These are phyloP conservation scores for Calliopum simillimum DNA, from an alignment of 2,888 invertebrate genomes.

Conservation along the genomic window DNA sequence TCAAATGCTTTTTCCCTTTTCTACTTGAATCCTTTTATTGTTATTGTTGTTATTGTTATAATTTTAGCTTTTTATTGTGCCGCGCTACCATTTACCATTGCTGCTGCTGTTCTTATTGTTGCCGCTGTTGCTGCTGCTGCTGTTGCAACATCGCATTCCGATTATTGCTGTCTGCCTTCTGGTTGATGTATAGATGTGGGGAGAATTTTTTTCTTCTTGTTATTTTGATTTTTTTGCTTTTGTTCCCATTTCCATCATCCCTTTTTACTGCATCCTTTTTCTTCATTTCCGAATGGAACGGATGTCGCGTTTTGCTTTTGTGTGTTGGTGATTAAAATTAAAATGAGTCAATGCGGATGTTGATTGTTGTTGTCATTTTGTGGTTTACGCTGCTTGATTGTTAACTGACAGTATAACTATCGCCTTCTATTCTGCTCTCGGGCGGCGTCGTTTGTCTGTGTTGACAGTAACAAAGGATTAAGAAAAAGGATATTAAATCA, in stretches of 20 bases:
- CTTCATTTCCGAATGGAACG: constrained; percentile 14
- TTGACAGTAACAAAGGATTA: background rate
- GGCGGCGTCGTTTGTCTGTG: background rate
- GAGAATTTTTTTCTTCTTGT: background rate
- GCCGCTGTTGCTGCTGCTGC: background rate
- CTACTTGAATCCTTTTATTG: constrained; percentile 20
- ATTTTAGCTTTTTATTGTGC: constrained; percentile 16
- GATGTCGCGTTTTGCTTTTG: constrained; percentile 17
- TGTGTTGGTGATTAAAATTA: constrained; percentile 27
- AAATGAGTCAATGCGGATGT: constrained; percentile 18
- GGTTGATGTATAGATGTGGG: constrained; percentile 16
- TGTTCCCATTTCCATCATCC: too few relatives aligned
- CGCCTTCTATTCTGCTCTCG: background rate
- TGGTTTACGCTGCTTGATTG: background rate
- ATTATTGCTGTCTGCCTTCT: constrained; percentile 11
- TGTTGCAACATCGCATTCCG: background rate
- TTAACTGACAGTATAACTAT: constrained; percentile 3
- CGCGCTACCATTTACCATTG: background rate
- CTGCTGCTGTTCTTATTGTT: background rate
- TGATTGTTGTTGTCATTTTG: constrained; percentile 21
- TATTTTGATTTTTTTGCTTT: background rate
- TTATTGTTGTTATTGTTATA: constrained; percentile 19
- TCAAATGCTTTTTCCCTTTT: constrained; percentile 26
- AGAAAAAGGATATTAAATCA: too few relatives aligned
- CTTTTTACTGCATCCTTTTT: constrained; percentile 1